Base-by-base conservation (phyloP, 2,797 vertebrate species). In the Masticophis lateralis region DNA sequence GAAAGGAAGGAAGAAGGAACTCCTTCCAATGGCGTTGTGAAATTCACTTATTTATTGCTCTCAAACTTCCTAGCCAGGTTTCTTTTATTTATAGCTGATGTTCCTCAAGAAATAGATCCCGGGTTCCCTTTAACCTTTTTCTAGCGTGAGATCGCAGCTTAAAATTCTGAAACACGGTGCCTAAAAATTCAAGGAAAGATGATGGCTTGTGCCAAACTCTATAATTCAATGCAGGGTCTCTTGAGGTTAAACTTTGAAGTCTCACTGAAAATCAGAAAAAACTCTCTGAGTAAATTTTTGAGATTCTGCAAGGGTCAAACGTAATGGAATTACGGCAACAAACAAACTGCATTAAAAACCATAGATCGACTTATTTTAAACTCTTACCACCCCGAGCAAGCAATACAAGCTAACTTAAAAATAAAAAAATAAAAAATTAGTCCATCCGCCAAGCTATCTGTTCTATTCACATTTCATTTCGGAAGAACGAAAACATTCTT, bases 1-100 rank as follows among this genome's bases (percentile, higher is more conserved):
- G 55, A 4, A 28, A 1, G 56, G 93, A 93, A 96, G 91, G 27
- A 94, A 94, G 9, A 43, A 79, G 28, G 95, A 87, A 93, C 69
- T 55, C 59, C 89, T 86, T 43, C 63, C 10, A 3, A 0, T 6
- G 10, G 63, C 60, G 92, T 57, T 92, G 22, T 11, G 57, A 94
- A 25, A 22, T 32, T 47, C 22, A 61, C 55, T 37, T 87, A 93
- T 83, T n/a, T 88, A 93, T 87, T n/a, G 91, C 69, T 91, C 92
- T 87, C 89, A 94, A 94, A 88, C 92, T 94, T 95, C 91, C 86
- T 90, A 74, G 4, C 6, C 8, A n/a, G 25, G 18, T 28, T 53
- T 53, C 55, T 43, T 43, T 79, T 37, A 20, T 37, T 74, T 3
- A 20, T 79, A 22, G 74, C 74, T 79, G 18, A 37, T 37, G 8